Base-by-base conservation (phyloP, 2,888 invertebrate species). In the Ganaspis brasiliensis region DNA sequence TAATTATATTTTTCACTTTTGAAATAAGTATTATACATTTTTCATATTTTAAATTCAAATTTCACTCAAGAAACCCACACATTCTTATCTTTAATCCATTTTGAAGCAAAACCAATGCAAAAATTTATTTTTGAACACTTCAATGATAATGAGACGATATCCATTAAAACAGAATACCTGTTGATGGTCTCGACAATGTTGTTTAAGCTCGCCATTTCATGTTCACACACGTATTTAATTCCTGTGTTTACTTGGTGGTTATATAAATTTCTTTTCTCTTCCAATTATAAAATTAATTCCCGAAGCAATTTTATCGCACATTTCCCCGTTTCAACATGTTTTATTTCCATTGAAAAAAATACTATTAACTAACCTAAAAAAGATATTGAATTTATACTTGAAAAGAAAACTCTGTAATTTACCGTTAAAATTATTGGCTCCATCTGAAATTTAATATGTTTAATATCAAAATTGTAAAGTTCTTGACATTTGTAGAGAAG, bases 181-280 rank as follows among this genome's bases (percentile, higher is more conserved):
- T 57, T 57, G 57, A 57, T 57, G 26, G 24, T 26, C 16, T 16
- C 19, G 59, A 31, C 35, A 61, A 19, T 10, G 16, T 35, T 35
- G 35, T 35, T n/a, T 61, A 61, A 35, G 59, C 59, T 35, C 35
- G 9, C 35, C 16, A 61, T 61, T 26, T 8, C 59, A 61, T 35
- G 59, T 61, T 59, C 35, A n/a, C 31, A 59, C 59, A 61, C 52
- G 52, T 52, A 35, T 59, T 59, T 31, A 35, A 31, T 59, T 59
- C 16, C 59, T 35, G 14, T 16, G 1, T 26, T 16, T 31, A 35
- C 31, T 14, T 16, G 1, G 52, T 9, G 9, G 16, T 9, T 9
- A 9, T 19, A 52, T 52, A 52, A 52, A 52, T 52, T 19, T 52
- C 16, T 52, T 19, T 52, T 19, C n/a, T 52, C 52, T 8, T 9